phyloP scores from a whole-genome alignment of 2,888 invertebrate genomes.

The Schizaphis graminum region DNA sequence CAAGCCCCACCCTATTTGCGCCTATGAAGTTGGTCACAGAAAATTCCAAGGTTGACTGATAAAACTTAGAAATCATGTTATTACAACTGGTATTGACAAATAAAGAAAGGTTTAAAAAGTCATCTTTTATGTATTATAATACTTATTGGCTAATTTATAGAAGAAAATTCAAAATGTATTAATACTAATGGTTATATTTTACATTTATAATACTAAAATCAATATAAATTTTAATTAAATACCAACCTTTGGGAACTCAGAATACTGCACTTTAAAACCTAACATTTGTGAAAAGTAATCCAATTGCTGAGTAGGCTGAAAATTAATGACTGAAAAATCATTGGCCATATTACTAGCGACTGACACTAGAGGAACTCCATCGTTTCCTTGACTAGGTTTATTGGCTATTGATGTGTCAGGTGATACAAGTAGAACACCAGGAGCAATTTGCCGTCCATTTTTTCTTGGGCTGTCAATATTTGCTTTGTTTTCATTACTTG shows the following conservation, averaged over 20 bases:
- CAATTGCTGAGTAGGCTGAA: conserved; percentile 78
- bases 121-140: neutral
- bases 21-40: no score
- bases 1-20: no score
- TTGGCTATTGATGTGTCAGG: conserved; percentile 69
- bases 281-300: conserved; percentile 88
- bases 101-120: neutral
- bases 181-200: neutral
- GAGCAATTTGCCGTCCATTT: conserved; percentile 84
- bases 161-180: neutral
- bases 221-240: neutral
- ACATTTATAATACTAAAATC: neutral
- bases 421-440: conserved; percentile 87
- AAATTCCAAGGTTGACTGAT: neutral
- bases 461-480: conserved; percentile 56
- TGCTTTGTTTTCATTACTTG: conserved; percentile 62
- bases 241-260: conserved; percentile 85
- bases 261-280: conserved; percentile 88
- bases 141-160: neutral
- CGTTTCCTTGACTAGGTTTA: conserved; percentile 67
- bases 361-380: conserved; percentile 48
- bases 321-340: conserved; percentile 72
- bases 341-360: conserved; percentile 70
- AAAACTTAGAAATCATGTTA: neutral
- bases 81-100: neutral